A percentile compares a stretch with the other conserved stretches of the same genome.
phyloP scores from a whole-genome alignment of 2,888 invertebrate species.

The Drosophila neutralis region DNA sequence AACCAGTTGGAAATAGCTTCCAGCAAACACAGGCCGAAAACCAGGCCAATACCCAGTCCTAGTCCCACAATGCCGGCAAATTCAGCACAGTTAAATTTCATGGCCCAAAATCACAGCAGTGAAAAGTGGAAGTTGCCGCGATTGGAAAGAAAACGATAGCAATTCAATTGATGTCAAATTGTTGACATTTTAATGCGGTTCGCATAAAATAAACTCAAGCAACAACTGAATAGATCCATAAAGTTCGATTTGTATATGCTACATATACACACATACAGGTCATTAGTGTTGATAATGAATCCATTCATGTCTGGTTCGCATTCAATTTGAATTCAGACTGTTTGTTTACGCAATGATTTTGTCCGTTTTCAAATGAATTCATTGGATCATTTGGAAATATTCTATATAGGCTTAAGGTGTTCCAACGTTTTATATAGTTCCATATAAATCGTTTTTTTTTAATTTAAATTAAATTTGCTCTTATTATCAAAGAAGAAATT shows the following conservation, averaged over 20 bases:
- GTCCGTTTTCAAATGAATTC: constrained; percentile 6
- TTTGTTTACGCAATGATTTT: constrained; percentile 14
- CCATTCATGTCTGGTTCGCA: constrained; percentile 32
- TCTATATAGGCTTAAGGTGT: background rate
- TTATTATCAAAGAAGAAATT: background rate
- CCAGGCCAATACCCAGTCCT: background rate
- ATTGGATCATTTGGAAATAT: constrained; percentile 7
- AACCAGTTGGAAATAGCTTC: constrained; percentile 32
- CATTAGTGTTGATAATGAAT: constrained; percentile 46
- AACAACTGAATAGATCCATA: constrained; percentile 13
- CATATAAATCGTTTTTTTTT: background rate
- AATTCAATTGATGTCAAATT: constrained; percentile 63
- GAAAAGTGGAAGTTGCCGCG: constrained; percentile 52
- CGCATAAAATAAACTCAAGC: constrained; percentile 11
- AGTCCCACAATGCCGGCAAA: background rate
- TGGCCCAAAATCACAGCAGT: constrained; percentile 33
- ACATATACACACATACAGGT: background rate
- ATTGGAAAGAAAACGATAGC: constrained; percentile 47
- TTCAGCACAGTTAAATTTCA: constrained; percentile 34
- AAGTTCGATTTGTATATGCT: constrained; percentile 22
- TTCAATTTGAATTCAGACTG: constrained; percentile 23
- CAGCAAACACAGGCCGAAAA: background rate
- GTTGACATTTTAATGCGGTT: constrained; percentile 20
- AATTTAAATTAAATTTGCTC: background rate
- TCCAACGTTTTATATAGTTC: background rate